Conservation (phyloP, 2,797 vertebrate species). For the Nasua narica region DNA sequence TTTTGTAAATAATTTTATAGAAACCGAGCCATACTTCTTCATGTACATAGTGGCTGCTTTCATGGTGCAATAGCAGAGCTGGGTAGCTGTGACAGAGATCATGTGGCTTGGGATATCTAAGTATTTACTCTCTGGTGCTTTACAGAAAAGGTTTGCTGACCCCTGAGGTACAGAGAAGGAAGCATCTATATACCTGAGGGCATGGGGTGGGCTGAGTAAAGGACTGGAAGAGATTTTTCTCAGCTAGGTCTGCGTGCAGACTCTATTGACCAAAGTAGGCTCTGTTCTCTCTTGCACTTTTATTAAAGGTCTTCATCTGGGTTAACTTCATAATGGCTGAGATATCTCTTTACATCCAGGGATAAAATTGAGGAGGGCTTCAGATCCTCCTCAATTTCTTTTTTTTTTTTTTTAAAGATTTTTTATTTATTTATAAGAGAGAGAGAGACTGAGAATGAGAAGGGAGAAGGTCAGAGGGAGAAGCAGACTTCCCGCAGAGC, state of each 20-base stretch:
- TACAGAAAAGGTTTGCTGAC: not conserved
- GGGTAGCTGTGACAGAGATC: not conserved
- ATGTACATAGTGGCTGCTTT: not conserved
- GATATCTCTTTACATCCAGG: not conserved
- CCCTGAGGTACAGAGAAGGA: not conserved
- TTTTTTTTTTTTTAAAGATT: no score
- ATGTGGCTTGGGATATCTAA: not conserved
- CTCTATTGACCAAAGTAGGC: not conserved
- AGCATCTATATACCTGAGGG: not conserved
- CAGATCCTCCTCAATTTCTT: not conserved
- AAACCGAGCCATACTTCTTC: not conserved
- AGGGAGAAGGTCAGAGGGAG: no score
- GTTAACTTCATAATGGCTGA: not conserved
- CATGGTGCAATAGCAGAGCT: not conserved
- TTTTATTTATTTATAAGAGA: no score
- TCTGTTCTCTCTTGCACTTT: not conserved
- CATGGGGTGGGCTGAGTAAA: not conserved
- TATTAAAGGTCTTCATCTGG: not conserved
- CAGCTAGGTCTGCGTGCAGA: not conserved
- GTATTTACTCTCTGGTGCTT: not conserved
- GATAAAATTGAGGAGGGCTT: not conserved
- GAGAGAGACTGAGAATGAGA: no score
- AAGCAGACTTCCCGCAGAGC: no score
- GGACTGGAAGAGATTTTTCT: not conserved
- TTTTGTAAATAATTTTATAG: not conserved